A percentile compares a stretch with the other conserved stretches of the same genome.
These are phyloP conservation scores for Petrophora chlorosata DNA, from an alignment of 2,888 invertebrate genomes.

Conservation along the genomic window DNA sequence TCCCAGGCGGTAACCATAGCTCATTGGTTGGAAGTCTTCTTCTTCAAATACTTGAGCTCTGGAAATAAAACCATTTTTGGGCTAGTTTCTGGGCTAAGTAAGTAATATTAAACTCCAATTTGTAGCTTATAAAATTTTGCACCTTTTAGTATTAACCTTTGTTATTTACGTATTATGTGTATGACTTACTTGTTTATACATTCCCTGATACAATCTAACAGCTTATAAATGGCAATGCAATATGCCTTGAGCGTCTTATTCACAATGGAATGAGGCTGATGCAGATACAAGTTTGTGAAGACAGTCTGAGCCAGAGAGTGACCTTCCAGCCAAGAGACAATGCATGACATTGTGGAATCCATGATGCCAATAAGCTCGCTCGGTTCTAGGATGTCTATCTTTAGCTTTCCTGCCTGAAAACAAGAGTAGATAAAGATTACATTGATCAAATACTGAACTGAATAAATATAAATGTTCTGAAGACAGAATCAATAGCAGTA, in stretches of 20 bases:
- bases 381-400: slow-evolving; percentile 89
- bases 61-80: slow-evolving; percentile 2
- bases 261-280: slow-evolving; percentile 93
- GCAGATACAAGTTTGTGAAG: slow-evolving; percentile 97
- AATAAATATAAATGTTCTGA: too few species aligned
- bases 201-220: slow-evolving; percentile 94
- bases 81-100: not conserved
- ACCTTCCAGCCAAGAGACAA: slow-evolving; percentile 99
- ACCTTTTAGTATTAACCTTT: too few species aligned
- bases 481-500: too few species aligned
- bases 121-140: not conserved
- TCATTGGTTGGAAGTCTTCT: slow-evolving; percentile 97
- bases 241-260: slow-evolving; percentile 94
- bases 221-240: slow-evolving; percentile 93
- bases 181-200: slow-evolving; percentile 93
- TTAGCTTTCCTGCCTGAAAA: slow-evolving; percentile 88
- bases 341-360: slow-evolving; percentile 95
- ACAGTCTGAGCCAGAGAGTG: slow-evolving; percentile 98
- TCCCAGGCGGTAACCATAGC: slow-evolving; percentile 93
- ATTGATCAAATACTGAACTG: too few species aligned
- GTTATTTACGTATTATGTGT: too few species aligned
- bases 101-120: not conserved
- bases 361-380: slow-evolving; percentile 95
- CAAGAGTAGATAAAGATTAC: too few species aligned
- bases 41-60: slow-evolving; percentile 95